These are phyloP conservation scores for Epistrophella euchroma DNA, from an alignment of 2,888 invertebrate genomes.

Conservation along the genomic window DNA sequence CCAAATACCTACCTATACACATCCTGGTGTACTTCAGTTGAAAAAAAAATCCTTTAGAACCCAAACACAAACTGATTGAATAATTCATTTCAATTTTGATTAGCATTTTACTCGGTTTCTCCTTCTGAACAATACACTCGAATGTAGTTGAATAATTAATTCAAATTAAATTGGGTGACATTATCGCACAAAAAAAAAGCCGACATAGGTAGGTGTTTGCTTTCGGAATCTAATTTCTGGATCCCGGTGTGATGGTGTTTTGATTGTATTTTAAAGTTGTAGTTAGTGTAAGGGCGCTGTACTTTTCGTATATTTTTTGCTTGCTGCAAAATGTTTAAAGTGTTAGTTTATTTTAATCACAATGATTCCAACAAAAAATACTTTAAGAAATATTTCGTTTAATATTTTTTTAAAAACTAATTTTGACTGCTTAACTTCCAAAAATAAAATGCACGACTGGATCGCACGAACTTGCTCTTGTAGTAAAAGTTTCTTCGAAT, in stretches of 20 bases:
- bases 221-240: slow-evolving; percentile 43
- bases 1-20: neutral
- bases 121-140: slow-evolving; percentile 19
- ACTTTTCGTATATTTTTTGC: neutral
- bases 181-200: slow-evolving; percentile 57
- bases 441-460: too few relatives aligned
- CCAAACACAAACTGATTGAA: slow-evolving; percentile 57
- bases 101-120: slow-evolving; percentile 21
- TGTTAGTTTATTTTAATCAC: neutral
- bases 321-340: neutral
- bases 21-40: neutral
- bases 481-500: too few relatives aligned
- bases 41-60: slow-evolving; percentile 29
- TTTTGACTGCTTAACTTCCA: too few relatives aligned
- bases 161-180: slow-evolving; percentile 64
- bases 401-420: too few relatives aligned
- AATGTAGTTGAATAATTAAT: slow-evolving; percentile 59
- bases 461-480: too few relatives aligned
- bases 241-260: slow-evolving; percentile 58
- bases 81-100: slow-evolving; percentile 35
- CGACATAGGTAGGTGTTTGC: slow-evolving; percentile 37
- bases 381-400: too few relatives aligned
- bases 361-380: too few relatives aligned
- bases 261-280: slow-evolving; percentile 36
- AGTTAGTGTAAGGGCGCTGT: neutral